Conservation (phyloP, 2,113 vertebrate species). For the Saimiri boliviensis region DNA sequence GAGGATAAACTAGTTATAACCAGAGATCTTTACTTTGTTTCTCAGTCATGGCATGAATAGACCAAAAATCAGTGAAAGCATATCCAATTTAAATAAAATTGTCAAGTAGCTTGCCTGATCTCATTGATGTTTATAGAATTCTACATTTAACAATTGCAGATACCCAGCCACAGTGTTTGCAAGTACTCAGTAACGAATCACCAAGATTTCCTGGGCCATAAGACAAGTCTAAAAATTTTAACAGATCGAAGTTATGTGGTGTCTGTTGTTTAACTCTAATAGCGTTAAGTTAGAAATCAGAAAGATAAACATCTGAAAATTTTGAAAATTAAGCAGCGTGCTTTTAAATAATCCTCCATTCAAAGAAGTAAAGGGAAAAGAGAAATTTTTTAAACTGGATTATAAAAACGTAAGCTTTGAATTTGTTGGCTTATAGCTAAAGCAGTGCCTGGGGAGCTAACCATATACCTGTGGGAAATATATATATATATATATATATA, state of each 20-base stretch:
- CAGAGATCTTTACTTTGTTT: not conserved
- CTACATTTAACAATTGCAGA: too few relatives aligned
- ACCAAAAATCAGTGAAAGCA: too few relatives aligned
- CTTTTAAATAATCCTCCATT: not conserved
- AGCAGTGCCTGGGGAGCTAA: accelerated
- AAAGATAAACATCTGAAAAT: not conserved
- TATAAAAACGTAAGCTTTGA: not conserved
- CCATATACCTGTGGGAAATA: not conserved
- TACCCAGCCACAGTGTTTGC: accelerated
- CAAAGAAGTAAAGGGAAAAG: not conserved
- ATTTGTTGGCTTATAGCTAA: not conserved
- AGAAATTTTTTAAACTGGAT: not conserved
- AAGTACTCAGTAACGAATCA: not conserved
- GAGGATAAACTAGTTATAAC: not conserved
- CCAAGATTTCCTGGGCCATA: not conserved
- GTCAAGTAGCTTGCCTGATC: not conserved
- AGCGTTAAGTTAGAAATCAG: not conserved
- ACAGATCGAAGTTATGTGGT: not conserved
- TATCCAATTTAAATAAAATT: not conserved
- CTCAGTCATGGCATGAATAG: not conserved
- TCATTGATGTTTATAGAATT: not conserved
- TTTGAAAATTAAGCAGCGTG: not conserved
- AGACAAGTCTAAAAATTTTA: not conserved
- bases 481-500: too few relatives aligned
- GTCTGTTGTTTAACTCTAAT: not conserved